Evolutionary conservation across 1,140 invertebrate genomes (phyloP), one percentile per base, ranked within the genome.

Genomic region (Brachionus angularis): DNA sequence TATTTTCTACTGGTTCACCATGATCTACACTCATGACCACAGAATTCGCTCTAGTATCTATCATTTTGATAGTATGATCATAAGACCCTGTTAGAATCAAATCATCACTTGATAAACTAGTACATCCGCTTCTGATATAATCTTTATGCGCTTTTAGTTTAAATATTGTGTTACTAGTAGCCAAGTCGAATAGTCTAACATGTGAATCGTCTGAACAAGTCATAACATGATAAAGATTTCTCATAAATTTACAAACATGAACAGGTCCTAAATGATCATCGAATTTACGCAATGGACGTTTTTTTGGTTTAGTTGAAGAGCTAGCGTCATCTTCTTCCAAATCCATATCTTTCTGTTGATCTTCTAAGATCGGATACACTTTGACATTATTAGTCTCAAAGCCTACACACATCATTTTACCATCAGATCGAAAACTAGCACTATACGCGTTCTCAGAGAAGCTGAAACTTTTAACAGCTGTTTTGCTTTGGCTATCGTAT

Each of bases 171-270:
- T 74, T 87, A 86, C 94, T 91, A 75, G 85, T 89, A 4, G 89
- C 84, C 76, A 97, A 89, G 77, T 97, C 93, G 91, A 92, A 96
- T 8, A 95, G 73, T 73, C 84, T 84, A 5, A 90, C 86, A n/a
- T 87, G 85, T 80, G 92, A 93, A 79, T 98, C 94, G 83, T 98
- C 93, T 5, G 91, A 91, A 79, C 91, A 95, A 76, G 92, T 93
- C 5, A 89, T 84, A 31, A 97, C 84, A 69, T 89, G 88, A 31
- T 87, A 79, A 76, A 89, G 87, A 78, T 89, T 88, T 33, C 85
- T 82, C 14, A 91, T 86, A 75, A 96, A 97, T 77, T 86, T 88
- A 73, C 88, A 88, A 39, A 91, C 85, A 79, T 93, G 91, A 1
- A 93, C 89, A 8, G 87, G 76, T 31, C 62, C 62, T 58, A 75